Evolutionary conservation across 2,113 vertebrate genomes (phyloP).

Genomic region (Penelope pileata): DNA sequence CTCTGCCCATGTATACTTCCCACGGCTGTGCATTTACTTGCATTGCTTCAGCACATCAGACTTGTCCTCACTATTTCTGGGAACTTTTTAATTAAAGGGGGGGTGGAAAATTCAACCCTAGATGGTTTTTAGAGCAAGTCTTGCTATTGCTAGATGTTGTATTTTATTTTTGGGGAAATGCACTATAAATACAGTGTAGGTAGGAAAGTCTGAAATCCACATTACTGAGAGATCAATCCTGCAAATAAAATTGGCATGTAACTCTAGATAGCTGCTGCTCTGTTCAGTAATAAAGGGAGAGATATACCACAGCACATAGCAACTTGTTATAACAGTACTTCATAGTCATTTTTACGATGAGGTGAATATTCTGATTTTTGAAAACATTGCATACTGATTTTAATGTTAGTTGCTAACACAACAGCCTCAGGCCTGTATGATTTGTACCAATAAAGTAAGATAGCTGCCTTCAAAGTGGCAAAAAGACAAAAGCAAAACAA

Average conservation of each 20-base stretch:
- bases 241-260: constrained; percentile 6
- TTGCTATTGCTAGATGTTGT: background rate
- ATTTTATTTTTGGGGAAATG: background rate
- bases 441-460: background rate
- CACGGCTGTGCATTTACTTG: background rate
- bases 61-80: constrained; percentile 21
- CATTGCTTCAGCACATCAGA: background rate
- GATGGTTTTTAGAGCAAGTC: background rate
- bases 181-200: background rate
- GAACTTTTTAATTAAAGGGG: background rate
- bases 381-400: background rate
- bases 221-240: background rate
- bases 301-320: background rate
- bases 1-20: background rate
- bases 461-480: background rate
- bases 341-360: background rate
- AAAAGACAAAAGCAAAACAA: background rate
- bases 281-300: background rate
- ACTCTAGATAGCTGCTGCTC: background rate
- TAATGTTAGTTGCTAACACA: background rate
- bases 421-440: background rate
- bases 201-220: background rate
- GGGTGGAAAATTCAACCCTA: background rate
- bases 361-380: background rate
- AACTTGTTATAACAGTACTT: background rate